A percentile compares a stretch with the other conserved stretches of the same genome.
Conservation (phyloP, 1,140 invertebrate genomes). For the Schlechtendalia chinensis region DNA sequence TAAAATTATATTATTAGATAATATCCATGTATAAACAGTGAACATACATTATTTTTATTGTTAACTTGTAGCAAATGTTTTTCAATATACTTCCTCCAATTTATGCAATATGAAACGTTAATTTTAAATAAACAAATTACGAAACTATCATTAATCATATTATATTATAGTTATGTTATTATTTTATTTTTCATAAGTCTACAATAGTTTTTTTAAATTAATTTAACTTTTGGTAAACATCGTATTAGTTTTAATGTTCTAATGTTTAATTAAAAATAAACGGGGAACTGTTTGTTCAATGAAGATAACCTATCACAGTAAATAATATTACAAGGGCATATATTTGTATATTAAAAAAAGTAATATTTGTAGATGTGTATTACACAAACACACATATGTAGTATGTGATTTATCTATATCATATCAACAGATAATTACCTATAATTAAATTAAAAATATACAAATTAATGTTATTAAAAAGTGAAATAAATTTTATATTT, state of each 20-base stretch:
- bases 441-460: too few species aligned
- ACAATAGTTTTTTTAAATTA: background rate
- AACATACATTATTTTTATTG: background rate
- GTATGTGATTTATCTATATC: too few species aligned
- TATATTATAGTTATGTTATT: too few species aligned
- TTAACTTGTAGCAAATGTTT: background rate
- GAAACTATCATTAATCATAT: too few species aligned
- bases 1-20: background rate
- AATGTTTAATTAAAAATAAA: background rate
- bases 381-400: too few species aligned
- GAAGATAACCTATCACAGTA: background rate
- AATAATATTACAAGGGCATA: background rate
- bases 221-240: background rate
- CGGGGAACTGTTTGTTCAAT: background rate
- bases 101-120: background rate
- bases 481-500: too few species aligned
- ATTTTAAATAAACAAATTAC: background rate
- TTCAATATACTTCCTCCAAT: background rate
- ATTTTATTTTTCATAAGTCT: background rate
- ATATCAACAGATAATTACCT: too few species aligned
- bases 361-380: too few species aligned
- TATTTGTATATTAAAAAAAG: background rate
- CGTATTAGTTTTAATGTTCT: background rate
- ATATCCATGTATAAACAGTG: background rate
- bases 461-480: too few species aligned